These are phyloP conservation scores for Raja brachyura DNA, from an alignment of 2,113 vertebrate genomes.

Conservation along the genomic window DNA sequence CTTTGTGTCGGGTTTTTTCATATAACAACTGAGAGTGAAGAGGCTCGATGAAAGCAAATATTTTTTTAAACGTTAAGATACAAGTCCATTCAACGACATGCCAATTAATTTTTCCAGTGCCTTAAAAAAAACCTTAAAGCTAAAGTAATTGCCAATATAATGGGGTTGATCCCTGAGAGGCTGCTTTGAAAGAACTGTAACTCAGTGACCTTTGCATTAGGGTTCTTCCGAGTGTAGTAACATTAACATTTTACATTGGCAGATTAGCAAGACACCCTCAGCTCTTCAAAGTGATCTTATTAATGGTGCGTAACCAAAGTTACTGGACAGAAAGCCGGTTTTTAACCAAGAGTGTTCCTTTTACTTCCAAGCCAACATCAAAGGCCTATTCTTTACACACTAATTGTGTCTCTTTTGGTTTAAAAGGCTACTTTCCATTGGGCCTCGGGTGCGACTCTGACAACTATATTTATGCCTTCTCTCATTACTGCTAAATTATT, in stretches of 20 bases:
- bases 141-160: slow-evolving; percentile 10
- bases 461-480: slow-evolving; percentile 54
- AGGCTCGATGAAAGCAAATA: not conserved
- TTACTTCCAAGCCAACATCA: slow-evolving; percentile 58
- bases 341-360: not conserved
- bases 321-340: slow-evolving; percentile 35
- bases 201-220: slow-evolving; percentile 26
- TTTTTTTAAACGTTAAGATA: not conserved
- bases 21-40: not conserved
- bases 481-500: slow-evolving; percentile 39
- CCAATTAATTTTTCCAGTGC: slow-evolving; percentile 1
- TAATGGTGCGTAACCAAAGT: slow-evolving; percentile 35
- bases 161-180: not conserved
- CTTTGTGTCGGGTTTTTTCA: no score
- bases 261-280: slow-evolving; percentile 33
- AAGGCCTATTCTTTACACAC: slow-evolving; percentile 69
- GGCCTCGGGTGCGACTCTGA: slow-evolving; percentile 62
- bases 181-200: not conserved
- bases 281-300: slow-evolving; percentile 35
- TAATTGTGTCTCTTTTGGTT: slow-evolving; percentile 66
- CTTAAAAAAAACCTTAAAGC: not conserved
- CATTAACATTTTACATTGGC: slow-evolving; percentile 37
- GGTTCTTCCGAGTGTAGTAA: slow-evolving; percentile 1
- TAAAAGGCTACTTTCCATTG: slow-evolving; percentile 51
- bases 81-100: not conserved